Base-by-base conservation (phyloP, 2,888 invertebrate genomes). In the Plemyria rubiginata region DNA sequence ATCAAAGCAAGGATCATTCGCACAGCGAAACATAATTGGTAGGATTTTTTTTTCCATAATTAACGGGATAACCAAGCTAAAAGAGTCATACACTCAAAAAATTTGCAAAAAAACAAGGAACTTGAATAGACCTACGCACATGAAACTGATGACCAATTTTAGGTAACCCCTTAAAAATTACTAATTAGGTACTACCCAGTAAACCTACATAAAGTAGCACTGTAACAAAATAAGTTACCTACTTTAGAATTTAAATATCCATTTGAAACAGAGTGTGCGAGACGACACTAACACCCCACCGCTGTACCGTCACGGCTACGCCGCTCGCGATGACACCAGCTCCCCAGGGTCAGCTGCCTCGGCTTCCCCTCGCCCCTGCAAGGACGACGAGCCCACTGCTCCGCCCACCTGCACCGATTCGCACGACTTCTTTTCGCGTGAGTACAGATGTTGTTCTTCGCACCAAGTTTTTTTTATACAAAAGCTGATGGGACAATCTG, bases 261-360 rank as follows among this genome's bases (percentile, higher is more conserved):
- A 12, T 6, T 22, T 54, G 32, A 12, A 9, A 29, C 73, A 91
- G 88, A 86, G 87, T 70, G 90, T 91, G 16, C 89, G 93, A 11
- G 93, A 93, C 45, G 92, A 91, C 32, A 88, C 82, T 68, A 83
- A 76, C 65, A 90, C 93, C 0, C 93, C 93, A 43, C 93, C 93
- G 15, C 79, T 92, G 70, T 92, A 93, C 80, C 88, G 91, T 36
- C 87, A 88, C 70, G 79, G 77, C 52, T 91, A 91, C 72, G 74
- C 80, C 0, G 80, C 87, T 1, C 84, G 92, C 0, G 93, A 93
- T 63, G 93, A 92, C 77, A 92, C 92, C 68, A 92, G 92, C 78
- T 93, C 93, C 4, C 93, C 93, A 0, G 92, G 93, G 11, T 93
- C 93, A 0, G 93, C 93, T 1, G 88, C 93, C 4, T 93, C 93